phyloP scores from a whole-genome alignment of 2,888 invertebrate genomes.

The Aporophyla lueneburgensis region DNA sequence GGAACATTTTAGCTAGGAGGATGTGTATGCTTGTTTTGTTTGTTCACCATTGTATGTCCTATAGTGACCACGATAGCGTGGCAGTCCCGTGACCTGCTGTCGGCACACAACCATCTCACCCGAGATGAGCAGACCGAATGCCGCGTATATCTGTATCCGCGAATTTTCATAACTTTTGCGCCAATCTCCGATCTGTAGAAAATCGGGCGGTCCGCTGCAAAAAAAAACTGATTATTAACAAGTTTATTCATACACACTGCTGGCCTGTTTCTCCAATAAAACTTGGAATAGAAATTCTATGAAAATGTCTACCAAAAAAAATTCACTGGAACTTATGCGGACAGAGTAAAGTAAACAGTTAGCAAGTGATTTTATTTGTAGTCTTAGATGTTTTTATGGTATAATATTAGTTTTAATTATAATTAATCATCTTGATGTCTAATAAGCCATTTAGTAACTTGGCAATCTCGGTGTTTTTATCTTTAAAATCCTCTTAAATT shows the following conservation, averaged over 20 bases:
- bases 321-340: neutral
- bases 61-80: constrained; percentile 86
- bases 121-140: constrained; percentile 87
- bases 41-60: constrained; percentile 82
- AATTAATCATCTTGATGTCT: constrained; percentile 7
- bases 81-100: constrained; percentile 81
- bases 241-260: neutral
- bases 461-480: neutral
- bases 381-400: neutral
- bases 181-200: constrained; percentile 85
- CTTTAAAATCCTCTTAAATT: too few relatives aligned
- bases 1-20: constrained; percentile 73
- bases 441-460: constrained; percentile 13
- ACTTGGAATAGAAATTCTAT: neutral
- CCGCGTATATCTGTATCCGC: constrained; percentile 85
- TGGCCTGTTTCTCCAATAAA: neutral
- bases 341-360: neutral
- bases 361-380: constrained; percentile 7
- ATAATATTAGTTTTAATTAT: neutral
- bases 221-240: neutral
- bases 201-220: constrained; percentile 79
- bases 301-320: neutral
- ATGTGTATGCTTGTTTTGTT: constrained; percentile 85
- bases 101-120: constrained; percentile 86
- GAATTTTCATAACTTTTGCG: constrained; percentile 84